These are phyloP conservation scores for Dendrocincla tyrannina DNA, from an alignment of 2,797 vertebrate genomes.

Conservation along the genomic window DNA sequence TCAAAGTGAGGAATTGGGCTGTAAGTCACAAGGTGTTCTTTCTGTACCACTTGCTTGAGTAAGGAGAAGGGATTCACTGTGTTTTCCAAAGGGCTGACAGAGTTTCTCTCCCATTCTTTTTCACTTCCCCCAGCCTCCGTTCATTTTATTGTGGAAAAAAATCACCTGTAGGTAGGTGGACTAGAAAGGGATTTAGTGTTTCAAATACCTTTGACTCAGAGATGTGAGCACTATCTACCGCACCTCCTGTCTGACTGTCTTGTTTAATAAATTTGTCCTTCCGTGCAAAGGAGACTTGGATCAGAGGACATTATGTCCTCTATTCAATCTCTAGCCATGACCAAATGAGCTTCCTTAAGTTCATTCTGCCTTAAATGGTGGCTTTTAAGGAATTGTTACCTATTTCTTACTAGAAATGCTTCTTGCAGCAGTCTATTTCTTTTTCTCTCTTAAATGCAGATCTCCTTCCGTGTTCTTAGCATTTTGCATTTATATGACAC, in stretches of 20 bases:
- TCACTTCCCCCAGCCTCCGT: background rate
- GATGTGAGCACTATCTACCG: background rate
- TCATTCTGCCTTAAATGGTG: background rate
- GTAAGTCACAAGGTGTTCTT: background rate
- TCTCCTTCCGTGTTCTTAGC: background rate
- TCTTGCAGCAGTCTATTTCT: background rate
- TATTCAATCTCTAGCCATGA: background rate
- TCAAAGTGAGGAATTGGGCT: background rate
- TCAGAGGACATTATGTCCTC: background rate
- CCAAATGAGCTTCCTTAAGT: background rate
- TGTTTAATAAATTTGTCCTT: constrained; percentile 17
- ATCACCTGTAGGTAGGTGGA: background rate
- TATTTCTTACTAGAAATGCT: background rate
- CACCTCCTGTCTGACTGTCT: background rate
- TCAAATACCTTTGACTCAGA: background rate
- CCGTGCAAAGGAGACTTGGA: background rate
- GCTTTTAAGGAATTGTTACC: constrained; percentile 5
- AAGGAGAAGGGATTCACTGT: background rate
- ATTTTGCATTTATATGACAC: background rate
- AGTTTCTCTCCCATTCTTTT: background rate
- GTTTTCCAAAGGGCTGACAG: background rate
- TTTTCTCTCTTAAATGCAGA: constrained; percentile 28
- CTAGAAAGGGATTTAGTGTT: background rate
- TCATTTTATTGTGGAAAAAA: background rate
- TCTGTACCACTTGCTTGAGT: background rate